A percentile compares a stretch with the other conserved stretches of the same genome.
Evolutionary conservation across 2,113 vertebrate species (phyloP).

Genomic region (Acrocephalus kingi): DNA sequence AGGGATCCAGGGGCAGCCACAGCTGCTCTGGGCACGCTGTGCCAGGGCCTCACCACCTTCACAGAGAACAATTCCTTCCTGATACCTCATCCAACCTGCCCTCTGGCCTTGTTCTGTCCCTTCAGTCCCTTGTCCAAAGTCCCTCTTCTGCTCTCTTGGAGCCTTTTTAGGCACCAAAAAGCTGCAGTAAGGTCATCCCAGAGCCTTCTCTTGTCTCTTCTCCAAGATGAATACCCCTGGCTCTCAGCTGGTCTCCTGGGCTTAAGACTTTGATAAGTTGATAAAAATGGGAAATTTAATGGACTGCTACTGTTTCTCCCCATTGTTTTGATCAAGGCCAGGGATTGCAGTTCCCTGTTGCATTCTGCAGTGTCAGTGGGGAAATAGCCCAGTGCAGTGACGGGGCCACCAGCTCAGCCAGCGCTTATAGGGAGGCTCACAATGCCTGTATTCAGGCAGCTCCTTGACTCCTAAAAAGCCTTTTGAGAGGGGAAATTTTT

Average conservation of each 20-base stretch:
- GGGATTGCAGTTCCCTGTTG: neutral
- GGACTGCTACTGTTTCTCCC: neutral
- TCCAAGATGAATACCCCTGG: neutral
- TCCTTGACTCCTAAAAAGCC: conserved; percentile 14
- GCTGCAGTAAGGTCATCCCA: neutral
- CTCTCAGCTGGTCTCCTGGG: neutral
- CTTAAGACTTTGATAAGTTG: neutral
- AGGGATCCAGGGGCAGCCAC: neutral
- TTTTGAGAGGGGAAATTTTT: neutral
- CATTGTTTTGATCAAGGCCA: fast-evolving
- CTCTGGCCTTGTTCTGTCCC: neutral
- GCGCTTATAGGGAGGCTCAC: neutral
- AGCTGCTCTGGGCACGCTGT: neutral
- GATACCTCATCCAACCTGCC: neutral
- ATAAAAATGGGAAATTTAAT: neutral
- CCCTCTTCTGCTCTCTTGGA: neutral
- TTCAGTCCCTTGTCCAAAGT: neutral
- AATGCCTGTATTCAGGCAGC: neutral
- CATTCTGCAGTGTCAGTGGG: neutral
- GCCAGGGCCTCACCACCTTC: neutral
- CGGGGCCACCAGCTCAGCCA: fast-evolving
- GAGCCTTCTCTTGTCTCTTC: neutral
- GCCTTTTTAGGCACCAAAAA: neutral
- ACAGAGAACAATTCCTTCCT: neutral
- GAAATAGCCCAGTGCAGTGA: neutral